Percentiles rank a stretch among this genome's conserved stretches.
phyloP scores from a whole-genome alignment of 1,140 invertebrate genomes.

The Apis mellifera region Amel_HAv3.1 CM009935.2:8150501-8151000 shows the following conservation, averaged over 20 bases:
- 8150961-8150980: constrained; percentile 81
- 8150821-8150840: too few species aligned
- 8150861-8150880: constrained; percentile 64
- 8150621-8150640: too few species aligned
- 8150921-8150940: constrained; percentile 55
- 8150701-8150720: constrained; percentile 33
- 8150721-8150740: constrained; percentile 37
- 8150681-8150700: too few species aligned
- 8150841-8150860: constrained; percentile 79
- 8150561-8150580: too few species aligned
- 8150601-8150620: too few species aligned
- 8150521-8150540: too few species aligned
- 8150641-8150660: not conserved
- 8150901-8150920: constrained; percentile 68
- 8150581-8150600: too few species aligned
- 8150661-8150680: not conserved
- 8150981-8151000: constrained; percentile 82
- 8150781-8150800: constrained; percentile 31
- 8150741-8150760: too few species aligned
- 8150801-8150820: too few species aligned
- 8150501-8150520: too few species aligned
- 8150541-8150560: too few species aligned
- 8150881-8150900: constrained; percentile 76
- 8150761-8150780: constrained; percentile 15
- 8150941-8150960: constrained; percentile 63